Evolutionary conservation across 2,888 invertebrate species (phyloP).

Genomic region (Sialis fuliginosa): DNA sequence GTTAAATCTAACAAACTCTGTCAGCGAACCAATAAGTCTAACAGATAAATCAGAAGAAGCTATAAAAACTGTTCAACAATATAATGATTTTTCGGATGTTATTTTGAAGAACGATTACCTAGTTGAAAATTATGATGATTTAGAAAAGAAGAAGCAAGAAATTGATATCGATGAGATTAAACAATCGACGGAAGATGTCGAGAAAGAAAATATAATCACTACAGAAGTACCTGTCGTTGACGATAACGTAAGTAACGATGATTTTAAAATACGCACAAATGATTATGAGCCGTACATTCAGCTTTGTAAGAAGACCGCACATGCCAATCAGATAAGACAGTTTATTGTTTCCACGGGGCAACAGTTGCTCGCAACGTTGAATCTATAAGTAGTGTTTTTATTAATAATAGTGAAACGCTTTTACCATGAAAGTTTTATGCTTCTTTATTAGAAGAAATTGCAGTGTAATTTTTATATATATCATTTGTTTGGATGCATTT

Average conservation of each 20-base stretch:
- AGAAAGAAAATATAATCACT: slow-evolving; percentile 1
- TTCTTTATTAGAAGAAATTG: too few relatives aligned
- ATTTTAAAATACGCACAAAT: too few relatives aligned
- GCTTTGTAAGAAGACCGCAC: slow-evolving; percentile 35
- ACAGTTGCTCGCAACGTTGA: slow-evolving; percentile 28
- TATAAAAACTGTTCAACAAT: not conserved
- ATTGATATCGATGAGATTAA: not conserved
- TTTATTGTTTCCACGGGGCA: slow-evolving; percentile 41
- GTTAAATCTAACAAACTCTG: not conserved
- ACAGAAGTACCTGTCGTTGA: slow-evolving; percentile 19
- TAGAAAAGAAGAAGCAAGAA: not conserved
- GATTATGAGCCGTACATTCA: slow-evolving; percentile 25
- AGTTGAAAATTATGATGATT: not conserved
- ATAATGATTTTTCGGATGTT: not conserved
- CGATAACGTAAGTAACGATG: slow-evolving; percentile 13
- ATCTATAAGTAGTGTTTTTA: slow-evolving; percentile 16
- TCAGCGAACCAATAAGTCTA: not conserved
- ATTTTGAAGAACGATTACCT: not conserved
- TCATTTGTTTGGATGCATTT: too few relatives aligned
- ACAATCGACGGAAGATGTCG: not conserved
- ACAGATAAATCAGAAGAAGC: not conserved
- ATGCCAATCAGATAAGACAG: slow-evolving; percentile 38
- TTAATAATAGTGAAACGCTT: too few relatives aligned
- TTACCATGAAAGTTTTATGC: too few relatives aligned
- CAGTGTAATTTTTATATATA: too few relatives aligned